phyloP scores from a whole-genome alignment of 2,888 invertebrate species.

The Agrilus cyanescens region DNA sequence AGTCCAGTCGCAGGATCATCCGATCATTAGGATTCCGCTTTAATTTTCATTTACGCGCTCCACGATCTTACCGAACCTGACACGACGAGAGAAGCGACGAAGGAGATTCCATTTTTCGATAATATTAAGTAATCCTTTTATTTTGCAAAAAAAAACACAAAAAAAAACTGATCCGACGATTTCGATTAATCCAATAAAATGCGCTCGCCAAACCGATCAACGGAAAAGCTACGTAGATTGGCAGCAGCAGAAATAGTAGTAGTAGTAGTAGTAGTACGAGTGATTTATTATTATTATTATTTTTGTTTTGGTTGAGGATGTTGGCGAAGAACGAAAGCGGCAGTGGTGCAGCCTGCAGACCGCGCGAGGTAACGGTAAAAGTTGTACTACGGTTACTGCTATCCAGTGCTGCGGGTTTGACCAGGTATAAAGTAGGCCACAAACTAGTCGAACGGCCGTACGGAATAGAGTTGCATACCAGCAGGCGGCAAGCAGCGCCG shows the following conservation, averaged over 20 bases:
- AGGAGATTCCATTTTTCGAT: no score
- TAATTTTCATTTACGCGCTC: background rate
- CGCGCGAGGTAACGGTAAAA: constrained; percentile 34
- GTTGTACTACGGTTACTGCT: constrained; percentile 37
- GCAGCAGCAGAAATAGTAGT: no score
- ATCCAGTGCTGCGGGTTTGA: constrained; percentile 25
- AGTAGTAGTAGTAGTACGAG: no score
- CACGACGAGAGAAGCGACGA: background rate
- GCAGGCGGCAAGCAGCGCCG: constrained; percentile 14
- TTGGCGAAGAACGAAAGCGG: constrained; percentile 3
- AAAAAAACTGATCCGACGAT: background rate
- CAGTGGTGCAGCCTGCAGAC: constrained; percentile 21
- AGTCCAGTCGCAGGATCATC: background rate
- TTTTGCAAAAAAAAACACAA: background rate
- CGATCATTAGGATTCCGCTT: background rate
- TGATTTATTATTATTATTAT: no score
- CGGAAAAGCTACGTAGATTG: background rate
- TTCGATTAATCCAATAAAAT: background rate
- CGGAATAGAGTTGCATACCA: constrained; percentile 24
- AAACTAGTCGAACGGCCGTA: constrained; percentile 28
- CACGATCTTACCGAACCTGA: constrained; percentile 2
- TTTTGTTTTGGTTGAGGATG: background rate
- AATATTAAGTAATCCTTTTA: no score
- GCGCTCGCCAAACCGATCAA: background rate
- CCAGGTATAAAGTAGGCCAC: constrained; percentile 38